Evolutionary conservation across 2,797 vertebrate genomes (phyloP).

Genomic region (Sarcoramphus papa): DNA sequence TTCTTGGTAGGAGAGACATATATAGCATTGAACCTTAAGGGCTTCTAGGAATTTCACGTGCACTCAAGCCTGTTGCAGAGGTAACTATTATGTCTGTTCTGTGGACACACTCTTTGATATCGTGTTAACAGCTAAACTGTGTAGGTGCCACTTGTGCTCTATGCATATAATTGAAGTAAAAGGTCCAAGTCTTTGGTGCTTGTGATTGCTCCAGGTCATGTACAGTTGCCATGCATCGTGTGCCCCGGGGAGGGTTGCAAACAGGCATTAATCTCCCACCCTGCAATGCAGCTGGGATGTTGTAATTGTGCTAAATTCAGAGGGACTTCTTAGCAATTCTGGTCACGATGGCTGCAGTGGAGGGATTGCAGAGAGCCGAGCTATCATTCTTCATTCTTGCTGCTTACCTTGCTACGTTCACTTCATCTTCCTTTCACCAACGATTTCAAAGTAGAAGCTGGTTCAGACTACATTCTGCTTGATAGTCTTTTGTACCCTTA

Average conservation of each 20-base stretch:
- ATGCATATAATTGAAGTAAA: fast-evolving
- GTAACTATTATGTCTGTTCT: not conserved
- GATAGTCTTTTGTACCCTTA: not conserved
- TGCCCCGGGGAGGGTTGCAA: not conserved
- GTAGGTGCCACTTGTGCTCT: not conserved
- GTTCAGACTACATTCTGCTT: not conserved
- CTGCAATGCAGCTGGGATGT: not conserved
- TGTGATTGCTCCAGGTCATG: not conserved
- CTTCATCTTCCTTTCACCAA: not conserved
- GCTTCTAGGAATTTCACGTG: not conserved
- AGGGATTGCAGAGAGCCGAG: not conserved
- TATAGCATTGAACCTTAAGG: not conserved
- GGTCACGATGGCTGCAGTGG: not conserved
- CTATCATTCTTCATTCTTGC: not conserved
- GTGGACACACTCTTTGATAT: fast-evolving
- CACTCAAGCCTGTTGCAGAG: not conserved
- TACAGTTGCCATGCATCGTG: fast-evolving
- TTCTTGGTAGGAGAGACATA: not conserved
- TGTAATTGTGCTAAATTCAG: not conserved
- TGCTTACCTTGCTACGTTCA: not conserved
- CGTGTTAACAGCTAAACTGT: fast-evolving
- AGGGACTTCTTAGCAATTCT: not conserved
- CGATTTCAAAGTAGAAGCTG: not conserved
- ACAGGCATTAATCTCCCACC: not conserved
- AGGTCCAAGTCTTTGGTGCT: not conserved